Evolutionary conservation across 1,140 invertebrate species (phyloP), one percentile per base, ranked within the genome.

Genomic region (Stenopsyche tienmushanensis): DNA sequence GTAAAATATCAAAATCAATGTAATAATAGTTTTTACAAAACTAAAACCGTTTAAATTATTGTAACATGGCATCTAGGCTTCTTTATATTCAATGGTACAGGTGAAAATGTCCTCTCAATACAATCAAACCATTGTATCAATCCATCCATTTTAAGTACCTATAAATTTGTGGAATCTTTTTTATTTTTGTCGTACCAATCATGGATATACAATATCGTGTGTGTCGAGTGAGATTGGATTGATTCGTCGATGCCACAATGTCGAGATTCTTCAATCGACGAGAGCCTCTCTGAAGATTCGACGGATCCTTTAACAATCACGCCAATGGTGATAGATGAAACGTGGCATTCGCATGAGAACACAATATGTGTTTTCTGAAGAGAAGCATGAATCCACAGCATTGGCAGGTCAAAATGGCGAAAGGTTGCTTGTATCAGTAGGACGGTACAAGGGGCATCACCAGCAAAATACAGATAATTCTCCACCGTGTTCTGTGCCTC

Each of bases 381-480:
- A 20, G 17, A 21, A 53, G 50, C 50, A 53, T 25, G 25, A 57
- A 7, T 42, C 39, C 42, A 29, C 42, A 15, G 21, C 24, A 29
- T 60, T 26, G 57, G 41, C 41, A 60, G 34, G 42, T 60, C 15
- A 47, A 60, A 26, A 60, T 44, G 57, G 41, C 44, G 23, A 47
- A 60, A 44, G 17, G 17, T 53, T 53, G 13, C 20, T 62, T 26
- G 21, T 39, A 39, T 29, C 44, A 39, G 63, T 9, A 24, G 42
- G 39, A 42, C 63, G 44, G 44, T 34, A 34, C 63, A 29, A 34
- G 24, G 65, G 70, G 17, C 69, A 71, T 88, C 86, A 89, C 87
- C 88, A 90, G 76, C 87, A 89, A 76, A 86, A 88, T 39, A 90
- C 86, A 64, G 87, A 87, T 64, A 88, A 80, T 76, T 89, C 87